Evolutionary conservation across 2,113 vertebrate species (phyloP).

Genomic region (Carassius auratus): DNA sequence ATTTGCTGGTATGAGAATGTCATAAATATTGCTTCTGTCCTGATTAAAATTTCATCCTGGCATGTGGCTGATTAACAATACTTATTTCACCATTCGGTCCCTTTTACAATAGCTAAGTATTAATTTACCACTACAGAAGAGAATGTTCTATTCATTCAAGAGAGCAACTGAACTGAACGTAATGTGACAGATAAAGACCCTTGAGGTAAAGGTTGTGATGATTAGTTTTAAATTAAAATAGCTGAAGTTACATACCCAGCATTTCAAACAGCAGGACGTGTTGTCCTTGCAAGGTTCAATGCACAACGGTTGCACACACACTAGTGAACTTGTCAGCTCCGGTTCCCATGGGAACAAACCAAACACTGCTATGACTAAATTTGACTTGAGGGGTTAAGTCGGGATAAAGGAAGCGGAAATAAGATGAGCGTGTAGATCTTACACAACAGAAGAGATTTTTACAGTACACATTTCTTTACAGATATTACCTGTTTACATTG

Average conservation of each 20-base stretch:
- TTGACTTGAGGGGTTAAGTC: slow-evolving; percentile 29
- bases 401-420: slow-evolving; percentile 2
- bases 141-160: background rate
- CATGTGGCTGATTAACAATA: slow-evolving; percentile 20
- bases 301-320: slow-evolving; percentile 28
- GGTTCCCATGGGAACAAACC: slow-evolving; percentile 46
- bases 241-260: slow-evolving; percentile 16
- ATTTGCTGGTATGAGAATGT: background rate
- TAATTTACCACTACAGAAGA: background rate
- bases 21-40: slow-evolving; percentile 13
- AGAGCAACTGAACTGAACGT: background rate
- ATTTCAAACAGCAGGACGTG: background rate
- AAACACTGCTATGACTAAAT: background rate
- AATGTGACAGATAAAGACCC: background rate
- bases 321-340: slow-evolving; percentile 31
- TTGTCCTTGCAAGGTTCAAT: slow-evolving; percentile 19
- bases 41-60: slow-evolving; percentile 8
- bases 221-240: background rate
- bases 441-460: background rate
- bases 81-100: background rate
- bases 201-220: background rate
- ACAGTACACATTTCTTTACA: background rate
- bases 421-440: background rate
- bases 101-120: slow-evolving; percentile 22
- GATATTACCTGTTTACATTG: background rate